phyloP scores from a whole-genome alignment of 1,140 invertebrate species.

The Zaprionus ghesquierei region DNA sequence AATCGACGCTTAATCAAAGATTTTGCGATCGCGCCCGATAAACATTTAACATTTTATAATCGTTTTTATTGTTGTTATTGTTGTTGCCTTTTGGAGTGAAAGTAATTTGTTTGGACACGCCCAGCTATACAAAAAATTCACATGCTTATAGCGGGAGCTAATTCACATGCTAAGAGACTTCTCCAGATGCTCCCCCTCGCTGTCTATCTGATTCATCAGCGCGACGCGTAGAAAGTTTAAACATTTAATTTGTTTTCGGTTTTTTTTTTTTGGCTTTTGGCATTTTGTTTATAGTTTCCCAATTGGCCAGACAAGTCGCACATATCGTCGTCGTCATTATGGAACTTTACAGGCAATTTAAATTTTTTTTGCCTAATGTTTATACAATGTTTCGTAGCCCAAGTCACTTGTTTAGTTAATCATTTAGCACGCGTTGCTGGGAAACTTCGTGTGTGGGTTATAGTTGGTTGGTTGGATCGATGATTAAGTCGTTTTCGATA shows the following conservation, averaged over 20 bases:
- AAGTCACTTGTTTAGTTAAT: conserved; percentile 55
- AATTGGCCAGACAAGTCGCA: not conserved
- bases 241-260: conserved; percentile 27
- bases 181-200: conserved; percentile 35
- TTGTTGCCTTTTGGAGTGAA: conserved; percentile 56
- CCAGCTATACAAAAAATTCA: conserved; percentile 19
- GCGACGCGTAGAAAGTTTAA: conserved; percentile 55
- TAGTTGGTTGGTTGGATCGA: not conserved
- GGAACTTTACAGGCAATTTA: conserved; percentile 40
- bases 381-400: conserved; percentile 6
- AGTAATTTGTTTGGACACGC: conserved; percentile 59
- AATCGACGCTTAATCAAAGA: conserved; percentile 35
- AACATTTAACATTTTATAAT: conserved; percentile 62
- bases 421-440: conserved; percentile 32
- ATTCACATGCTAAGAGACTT: conserved; percentile 49
- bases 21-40: conserved; percentile 54
- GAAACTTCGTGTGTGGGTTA: not conserved
- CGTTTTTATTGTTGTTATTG: conserved; percentile 9
- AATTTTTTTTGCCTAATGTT: conserved; percentile 31
- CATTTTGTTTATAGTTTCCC: not conserved
- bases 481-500: conserved; percentile 8
- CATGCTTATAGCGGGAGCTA: conserved; percentile 2
- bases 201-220: conserved; percentile 37
- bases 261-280: conserved; percentile 11
- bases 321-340: not conserved